phyloP scores from a whole-genome alignment of 2,888 invertebrate genomes.

The Caenorhabditis afra region DNA sequence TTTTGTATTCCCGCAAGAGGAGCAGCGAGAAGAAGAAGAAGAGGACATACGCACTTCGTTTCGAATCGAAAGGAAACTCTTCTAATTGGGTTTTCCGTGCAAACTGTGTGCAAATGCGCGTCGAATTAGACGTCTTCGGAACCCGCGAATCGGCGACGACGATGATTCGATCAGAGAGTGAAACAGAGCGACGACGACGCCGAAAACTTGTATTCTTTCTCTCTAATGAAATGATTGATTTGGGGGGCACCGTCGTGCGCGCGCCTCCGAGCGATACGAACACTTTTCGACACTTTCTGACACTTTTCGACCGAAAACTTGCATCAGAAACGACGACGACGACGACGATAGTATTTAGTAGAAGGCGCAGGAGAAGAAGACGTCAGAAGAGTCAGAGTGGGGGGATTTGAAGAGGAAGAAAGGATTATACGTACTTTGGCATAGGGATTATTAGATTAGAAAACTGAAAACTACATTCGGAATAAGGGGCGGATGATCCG shows the following conservation, averaged over 20 bases:
- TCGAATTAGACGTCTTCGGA: neutral
- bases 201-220: neutral
- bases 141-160: neutral
- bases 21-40: conserved; percentile 8
- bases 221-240: neutral
- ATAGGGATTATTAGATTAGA: neutral
- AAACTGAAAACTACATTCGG: no score
- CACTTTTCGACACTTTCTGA: neutral
- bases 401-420: no score
- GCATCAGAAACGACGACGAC: neutral
- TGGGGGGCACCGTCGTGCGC: no score
- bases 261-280: neutral
- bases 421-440: neutral
- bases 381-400: no score
- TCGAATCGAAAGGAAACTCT: neutral
- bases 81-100: no score
- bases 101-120: no score
- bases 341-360: no score
- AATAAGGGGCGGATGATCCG: neutral
- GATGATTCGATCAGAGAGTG: neutral
- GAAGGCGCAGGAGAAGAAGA: no score
- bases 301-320: neutral
- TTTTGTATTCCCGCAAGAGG: conserved; percentile 30
- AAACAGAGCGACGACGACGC: no score
- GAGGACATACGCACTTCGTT: conserved; percentile 6